These are phyloP conservation scores for Cataglyphis livida DNA, from an alignment of 2,888 invertebrate genomes.

Conservation along the genomic window DNA sequence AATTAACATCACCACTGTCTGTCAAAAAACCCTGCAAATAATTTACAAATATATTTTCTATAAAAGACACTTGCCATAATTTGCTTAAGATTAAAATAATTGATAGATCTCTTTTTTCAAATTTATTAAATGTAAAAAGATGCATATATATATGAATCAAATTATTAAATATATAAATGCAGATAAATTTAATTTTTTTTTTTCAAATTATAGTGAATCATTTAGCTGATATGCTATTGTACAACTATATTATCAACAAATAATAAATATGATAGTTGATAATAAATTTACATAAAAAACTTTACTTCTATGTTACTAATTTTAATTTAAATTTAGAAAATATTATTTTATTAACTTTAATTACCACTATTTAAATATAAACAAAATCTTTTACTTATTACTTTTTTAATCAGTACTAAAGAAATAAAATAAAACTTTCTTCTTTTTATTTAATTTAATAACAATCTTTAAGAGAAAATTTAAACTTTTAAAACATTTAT, in stretches of 20 bases:
- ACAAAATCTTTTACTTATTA: neutral
- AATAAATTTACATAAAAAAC: neutral
- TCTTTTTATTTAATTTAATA: neutral
- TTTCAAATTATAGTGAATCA: neutral
- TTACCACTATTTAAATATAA: neutral
- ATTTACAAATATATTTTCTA: constrained; percentile 24
- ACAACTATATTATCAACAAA: neutral
- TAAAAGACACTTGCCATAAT: constrained; percentile 8
- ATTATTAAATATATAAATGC: neutral
- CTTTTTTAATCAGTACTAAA: neutral
- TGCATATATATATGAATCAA: neutral
- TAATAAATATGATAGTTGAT: neutral
- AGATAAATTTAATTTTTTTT: neutral
- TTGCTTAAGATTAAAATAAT: neutral
- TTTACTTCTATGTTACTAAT: neutral
- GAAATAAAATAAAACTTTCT: neutral
- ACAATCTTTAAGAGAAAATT: neutral
- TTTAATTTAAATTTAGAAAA: neutral
- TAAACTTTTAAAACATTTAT: neutral
- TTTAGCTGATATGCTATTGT: neutral
- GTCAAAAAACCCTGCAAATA: constrained; percentile 94
- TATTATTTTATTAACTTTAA: neutral
- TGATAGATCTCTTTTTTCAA: constrained; percentile 35
- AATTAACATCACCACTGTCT: constrained; percentile 96
- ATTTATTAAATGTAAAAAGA: neutral